phyloP scores from a whole-genome alignment of 2,113 vertebrate genomes.

The Sminthopsis crassicaudata region DNA sequence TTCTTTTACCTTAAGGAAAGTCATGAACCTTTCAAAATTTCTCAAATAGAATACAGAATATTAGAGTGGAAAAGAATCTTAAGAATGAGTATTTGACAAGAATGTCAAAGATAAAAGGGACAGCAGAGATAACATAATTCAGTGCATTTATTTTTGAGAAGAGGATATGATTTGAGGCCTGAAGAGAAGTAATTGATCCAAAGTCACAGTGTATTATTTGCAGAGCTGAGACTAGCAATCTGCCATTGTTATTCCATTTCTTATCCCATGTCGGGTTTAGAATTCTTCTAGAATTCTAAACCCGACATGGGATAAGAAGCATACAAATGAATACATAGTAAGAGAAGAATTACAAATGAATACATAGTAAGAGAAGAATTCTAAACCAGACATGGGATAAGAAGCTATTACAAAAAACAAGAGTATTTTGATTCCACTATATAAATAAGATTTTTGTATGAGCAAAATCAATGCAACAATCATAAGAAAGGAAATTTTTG shows the following conservation, averaged over 20 bases:
- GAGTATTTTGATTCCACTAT: not conserved
- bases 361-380: not conserved
- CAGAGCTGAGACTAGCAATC: not conserved
- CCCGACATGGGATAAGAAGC: no score
- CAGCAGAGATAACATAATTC: not conserved
- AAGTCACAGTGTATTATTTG: not conserved
- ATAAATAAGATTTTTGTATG: not conserved
- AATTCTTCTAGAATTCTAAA: no score
- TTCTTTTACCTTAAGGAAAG: not conserved
- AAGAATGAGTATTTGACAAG: not conserved
- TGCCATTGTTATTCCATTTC: no score
- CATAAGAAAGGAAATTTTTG: not conserved
- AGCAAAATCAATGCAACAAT: not conserved
- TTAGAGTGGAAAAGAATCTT: not conserved
- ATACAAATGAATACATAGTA: no score
- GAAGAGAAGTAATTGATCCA: not conserved
- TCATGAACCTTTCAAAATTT: slow-evolving; percentile 16
- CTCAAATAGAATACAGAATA: not conserved
- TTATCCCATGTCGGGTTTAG: no score
- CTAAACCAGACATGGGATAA: not conserved
- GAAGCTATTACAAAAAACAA: not conserved
- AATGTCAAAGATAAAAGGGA: not conserved
- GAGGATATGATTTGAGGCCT: not conserved
- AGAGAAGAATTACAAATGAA: not conserved
- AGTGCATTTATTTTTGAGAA: not conserved